Percentiles rank a stretch among this genome's conserved stretches.
phyloP scores from a whole-genome alignment of 1,140 invertebrate species.

The Apis laboriosa region DNA sequence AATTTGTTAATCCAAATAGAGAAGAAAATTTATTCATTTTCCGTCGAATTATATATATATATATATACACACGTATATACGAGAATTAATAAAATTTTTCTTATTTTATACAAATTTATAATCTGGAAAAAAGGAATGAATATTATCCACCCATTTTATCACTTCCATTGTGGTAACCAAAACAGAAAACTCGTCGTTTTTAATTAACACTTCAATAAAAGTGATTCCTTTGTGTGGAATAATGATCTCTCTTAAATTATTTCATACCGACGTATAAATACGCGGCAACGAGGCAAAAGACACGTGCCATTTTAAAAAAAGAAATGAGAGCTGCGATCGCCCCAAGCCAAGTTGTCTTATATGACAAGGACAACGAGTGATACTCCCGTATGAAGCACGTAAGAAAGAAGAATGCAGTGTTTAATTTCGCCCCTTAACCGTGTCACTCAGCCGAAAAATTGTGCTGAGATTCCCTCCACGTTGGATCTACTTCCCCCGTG shows the following conservation, averaged over 20 bases:
- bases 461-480: background rate
- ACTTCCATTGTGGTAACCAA: no score
- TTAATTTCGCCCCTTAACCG: constrained; percentile 31
- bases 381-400: constrained; percentile 18
- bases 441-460: constrained; percentile 30
- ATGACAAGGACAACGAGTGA: constrained; percentile 26
- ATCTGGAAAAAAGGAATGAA: no score
- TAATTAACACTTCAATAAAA: background rate
- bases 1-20: no score
- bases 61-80: no score
- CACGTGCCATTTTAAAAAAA: constrained; percentile 36
- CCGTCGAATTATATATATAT: no score
- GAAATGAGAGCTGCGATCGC: constrained; percentile 35
- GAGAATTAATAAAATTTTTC: no score
- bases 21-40: no score
- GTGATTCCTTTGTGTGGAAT: no score
- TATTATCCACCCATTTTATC: no score
- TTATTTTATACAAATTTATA: no score
- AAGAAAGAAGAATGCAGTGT: constrained; percentile 14
- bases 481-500: background rate
- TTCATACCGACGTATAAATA: background rate
- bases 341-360: background rate
- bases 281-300: background rate
- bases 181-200: background rate
- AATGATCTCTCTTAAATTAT: background rate